These are phyloP conservation scores for Manacus vitellinus DNA, from an alignment of 2,113 vertebrate species.

Conservation along the genomic window DNA sequence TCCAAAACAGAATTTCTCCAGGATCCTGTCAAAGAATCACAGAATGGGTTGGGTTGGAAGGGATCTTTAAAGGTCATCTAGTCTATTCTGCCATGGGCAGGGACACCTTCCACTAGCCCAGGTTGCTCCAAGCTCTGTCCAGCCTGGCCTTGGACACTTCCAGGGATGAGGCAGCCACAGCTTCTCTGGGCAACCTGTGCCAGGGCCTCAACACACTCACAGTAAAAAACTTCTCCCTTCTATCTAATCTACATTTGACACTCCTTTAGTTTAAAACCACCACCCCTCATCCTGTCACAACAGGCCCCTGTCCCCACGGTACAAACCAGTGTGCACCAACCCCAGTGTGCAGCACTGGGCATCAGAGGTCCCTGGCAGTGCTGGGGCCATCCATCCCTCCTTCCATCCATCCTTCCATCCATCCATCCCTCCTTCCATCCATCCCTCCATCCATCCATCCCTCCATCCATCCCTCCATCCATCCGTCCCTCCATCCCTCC, in stretches of 20 bases:
- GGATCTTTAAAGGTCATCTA: background rate
- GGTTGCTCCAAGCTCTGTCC: background rate
- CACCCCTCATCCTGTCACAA: background rate
- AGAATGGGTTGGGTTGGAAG: background rate
- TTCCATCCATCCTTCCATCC: background rate
- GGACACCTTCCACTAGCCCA: background rate
- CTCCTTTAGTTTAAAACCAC: background rate
- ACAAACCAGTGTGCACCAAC: background rate
- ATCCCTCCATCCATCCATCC: background rate
- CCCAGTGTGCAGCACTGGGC: background rate
- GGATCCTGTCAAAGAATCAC: background rate
- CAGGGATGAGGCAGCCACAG: background rate
- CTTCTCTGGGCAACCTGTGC: background rate
- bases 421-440: background rate
- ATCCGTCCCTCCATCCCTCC: background rate
- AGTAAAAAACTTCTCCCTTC: background rate
- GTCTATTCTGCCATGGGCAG: background rate
- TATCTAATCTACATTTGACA: no score
- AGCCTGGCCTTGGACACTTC: background rate
- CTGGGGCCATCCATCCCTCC: background rate
- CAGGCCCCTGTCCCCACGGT: rapidly evolving
- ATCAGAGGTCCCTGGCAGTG: background rate
- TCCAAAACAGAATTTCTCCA: background rate
- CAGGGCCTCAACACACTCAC: background rate
- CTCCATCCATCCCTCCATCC: background rate